These are phyloP conservation scores for Atherinosoma microstoma DNA, from an alignment of 2,797 vertebrate species.

Conservation along the genomic window DNA sequence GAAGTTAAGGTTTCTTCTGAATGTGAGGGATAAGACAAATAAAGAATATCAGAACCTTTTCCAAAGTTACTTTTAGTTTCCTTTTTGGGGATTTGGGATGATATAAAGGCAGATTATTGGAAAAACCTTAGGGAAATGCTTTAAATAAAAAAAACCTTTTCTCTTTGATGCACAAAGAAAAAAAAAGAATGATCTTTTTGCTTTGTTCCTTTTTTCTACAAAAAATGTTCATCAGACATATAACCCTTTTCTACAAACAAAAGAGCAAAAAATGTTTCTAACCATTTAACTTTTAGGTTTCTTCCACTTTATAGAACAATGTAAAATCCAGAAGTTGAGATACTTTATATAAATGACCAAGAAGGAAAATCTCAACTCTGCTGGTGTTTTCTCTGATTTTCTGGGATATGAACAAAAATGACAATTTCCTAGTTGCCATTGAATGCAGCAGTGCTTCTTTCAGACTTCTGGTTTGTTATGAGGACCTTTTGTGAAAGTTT, in stretches of 20 bases:
- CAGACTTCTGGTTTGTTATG: not conserved
- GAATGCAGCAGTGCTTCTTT: not conserved
- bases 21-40: slow-evolving; percentile 19
- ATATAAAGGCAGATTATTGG: not conserved
- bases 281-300: not conserved
- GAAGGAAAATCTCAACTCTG: not conserved
- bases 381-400: not conserved
- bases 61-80: not conserved
- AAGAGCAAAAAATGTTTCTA: no score
- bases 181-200: not conserved
- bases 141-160: not conserved
- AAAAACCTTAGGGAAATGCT: not conserved
- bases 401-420: not conserved
- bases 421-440: not conserved
- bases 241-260: no score
- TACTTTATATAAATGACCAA: not conserved
- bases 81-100: not conserved
- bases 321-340: not conserved
- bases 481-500: not conserved
- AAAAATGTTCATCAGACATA: not conserved
- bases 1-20: slow-evolving; percentile 4
- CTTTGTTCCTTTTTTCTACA: not conserved
- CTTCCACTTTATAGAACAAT: not conserved
- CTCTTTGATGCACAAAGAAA: not conserved
- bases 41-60: slow-evolving; percentile 16